Evolutionary conservation across 2,797 vertebrate genomes (phyloP), one percentile per base, ranked within the genome.

Genomic region (Channallabes apus): DNA sequence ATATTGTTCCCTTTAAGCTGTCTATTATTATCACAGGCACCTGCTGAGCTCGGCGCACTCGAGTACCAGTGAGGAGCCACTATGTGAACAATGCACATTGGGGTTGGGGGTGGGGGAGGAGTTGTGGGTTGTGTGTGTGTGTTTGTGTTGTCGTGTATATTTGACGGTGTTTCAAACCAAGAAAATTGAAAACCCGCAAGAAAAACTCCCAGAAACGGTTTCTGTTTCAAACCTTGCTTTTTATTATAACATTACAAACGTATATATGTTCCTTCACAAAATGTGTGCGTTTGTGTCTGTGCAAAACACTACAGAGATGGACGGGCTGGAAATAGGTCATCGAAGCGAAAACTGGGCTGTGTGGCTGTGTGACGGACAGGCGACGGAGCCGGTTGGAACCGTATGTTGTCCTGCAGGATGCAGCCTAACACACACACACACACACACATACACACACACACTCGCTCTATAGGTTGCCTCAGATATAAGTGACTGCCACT

Each of bases 1-100:
- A 65, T 64, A 69, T 38, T n/a, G 59, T 86, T 84, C 59, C 61
- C 83, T 86, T 86, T 88, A 77, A 88, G 85, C 85, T 84, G 77
- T 59, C 87, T 93, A 93, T 92, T 91, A 92, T 93, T 93, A 94
- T 86, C 75, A 86, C 80, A 83, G 84, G 77, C 88, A 84, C 61
- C 80, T 78, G 86, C 78, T 88, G 62, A 64, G 85, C 78, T 88
- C 24, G 88, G 86, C 87, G 64, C 58, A 41, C 15, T 38, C 3
- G 27, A 62, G 76, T 32, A 83, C 79, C 81, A 73, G 71, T 77
- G 69, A 85, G 89, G 80, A 41, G 76, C 87, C 82, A 88, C 68
- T 87, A 88, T 87, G 87, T 90, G 83, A 92, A 90, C 86, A 87
- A 86, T 90, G 86, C 62, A 58, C 27, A 11, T 18, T 22, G n/a